Evolutionary conservation across 2,113 vertebrate species (phyloP), one percentile per base, ranked within the genome.

Genomic region (Rhipidura dahli): DNA sequence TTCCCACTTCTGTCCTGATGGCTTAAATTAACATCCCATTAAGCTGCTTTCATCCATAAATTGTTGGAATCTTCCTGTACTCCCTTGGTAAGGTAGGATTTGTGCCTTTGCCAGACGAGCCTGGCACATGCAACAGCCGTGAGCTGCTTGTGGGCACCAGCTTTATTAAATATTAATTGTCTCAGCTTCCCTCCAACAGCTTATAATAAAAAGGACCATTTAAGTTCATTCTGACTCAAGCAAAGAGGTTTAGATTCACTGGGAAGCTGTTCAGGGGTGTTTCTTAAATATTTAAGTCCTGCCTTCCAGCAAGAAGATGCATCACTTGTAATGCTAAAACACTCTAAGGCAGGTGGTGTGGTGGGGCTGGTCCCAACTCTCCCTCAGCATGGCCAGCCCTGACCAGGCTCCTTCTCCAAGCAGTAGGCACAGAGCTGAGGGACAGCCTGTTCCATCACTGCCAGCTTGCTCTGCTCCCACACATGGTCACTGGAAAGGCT

Each of bases 191-290:
- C 37, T 88, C 35, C 87, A 42, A 72, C 44, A 81, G 47, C 76
- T 75, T 64, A 89, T 86, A 95, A 72, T 95, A 75, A 96, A 94
- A 95, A 45, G 59, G 70, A 82, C 72, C 66, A 7, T 89, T 87
- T 63, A 35, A 79, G 77, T 85, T 94, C 89, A 73, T 87, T 83
- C 85, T 71, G 83, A 85, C 72, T 78, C 53, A 77, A 89, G 61
- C 33, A 26, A 81, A 90, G 93, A 93, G 31, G 37, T 80, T 92
- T 75, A 63, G 39, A 83, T 89, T 83, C 40, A 53, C 18, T 47
- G 31, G n/a, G 16, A 89, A 91, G 51, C 33, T 54, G 22, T 20
- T 77, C 28, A 35, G 22, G 44, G 28, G 33, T 28, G 14, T 31
- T 91, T 87, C 69, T 77, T 51, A 83, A 89, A 81, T 9, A 16